Evolutionary conservation across 2,888 invertebrate genomes (phyloP).

Genomic region (Drosophila dives): DNA sequence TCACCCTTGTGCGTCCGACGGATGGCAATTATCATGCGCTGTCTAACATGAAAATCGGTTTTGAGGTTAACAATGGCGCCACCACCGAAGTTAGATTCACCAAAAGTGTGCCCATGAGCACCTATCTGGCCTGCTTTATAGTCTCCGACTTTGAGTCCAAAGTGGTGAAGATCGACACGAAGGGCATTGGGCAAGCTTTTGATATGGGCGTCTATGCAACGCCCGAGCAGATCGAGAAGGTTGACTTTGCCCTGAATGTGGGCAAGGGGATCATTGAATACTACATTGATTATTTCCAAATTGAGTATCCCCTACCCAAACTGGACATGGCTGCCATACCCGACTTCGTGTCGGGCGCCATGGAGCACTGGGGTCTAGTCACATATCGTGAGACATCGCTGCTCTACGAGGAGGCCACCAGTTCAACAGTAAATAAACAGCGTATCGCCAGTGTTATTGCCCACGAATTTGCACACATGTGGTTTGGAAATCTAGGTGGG

Average conservation of each 20-base stretch:
- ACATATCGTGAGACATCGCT: slow-evolving; percentile 95
- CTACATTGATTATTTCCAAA: slow-evolving; percentile 93
- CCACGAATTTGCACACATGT: slow-evolving; percentile 98
- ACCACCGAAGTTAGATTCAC: slow-evolving; percentile 90
- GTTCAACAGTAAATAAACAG: slow-evolving; percentile 91
- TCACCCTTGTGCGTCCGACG: slow-evolving; percentile 90
- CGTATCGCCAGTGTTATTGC: slow-evolving; percentile 92
- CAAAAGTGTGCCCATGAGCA: slow-evolving; percentile 96
- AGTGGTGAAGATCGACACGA: slow-evolving; percentile 85
- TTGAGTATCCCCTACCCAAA: slow-evolving; percentile 95
- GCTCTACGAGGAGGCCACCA: slow-evolving; percentile 90
- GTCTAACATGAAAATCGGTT: slow-evolving; percentile 92
- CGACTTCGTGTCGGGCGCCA: slow-evolving; percentile 90
- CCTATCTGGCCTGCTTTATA: slow-evolving; percentile 96
- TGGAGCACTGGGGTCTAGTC: slow-evolving; percentile 98
- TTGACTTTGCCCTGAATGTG: slow-evolving; percentile 90
- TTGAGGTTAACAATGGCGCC: slow-evolving; percentile 82
- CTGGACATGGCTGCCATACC: slow-evolving; percentile 87
- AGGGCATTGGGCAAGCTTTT: slow-evolving; percentile 87
- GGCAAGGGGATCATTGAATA: slow-evolving; percentile 91
- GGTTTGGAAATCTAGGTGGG: slow-evolving; percentile 94
- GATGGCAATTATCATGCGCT: slow-evolving; percentile 89
- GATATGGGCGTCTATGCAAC: slow-evolving; percentile 91
- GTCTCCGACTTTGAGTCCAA: slow-evolving; percentile 92
- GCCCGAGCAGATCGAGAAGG: slow-evolving; percentile 90